Evolutionary conservation across 1,140 invertebrate genomes (phyloP), one percentile per base, ranked within the genome.

Genomic region (Drosophila asahinai): DNA sequence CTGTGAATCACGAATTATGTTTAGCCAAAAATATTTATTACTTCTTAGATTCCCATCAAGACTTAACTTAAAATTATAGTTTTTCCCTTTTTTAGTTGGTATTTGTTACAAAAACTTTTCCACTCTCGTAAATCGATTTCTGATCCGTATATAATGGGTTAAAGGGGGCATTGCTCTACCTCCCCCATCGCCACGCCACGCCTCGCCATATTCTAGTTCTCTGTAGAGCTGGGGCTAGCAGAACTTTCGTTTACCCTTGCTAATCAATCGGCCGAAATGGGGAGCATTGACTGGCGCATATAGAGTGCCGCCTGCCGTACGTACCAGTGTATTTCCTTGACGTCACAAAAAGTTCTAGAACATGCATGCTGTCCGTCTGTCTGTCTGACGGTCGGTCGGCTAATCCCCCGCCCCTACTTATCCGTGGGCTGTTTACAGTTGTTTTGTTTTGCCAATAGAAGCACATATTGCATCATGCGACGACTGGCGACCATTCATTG

Each of bases 341-440:
- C 67, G 63, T 71, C 67, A 68, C 63, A 55, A 38, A 67, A 71
- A 45, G 49, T 71, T 71, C 67, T 65, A 71, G 67, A 71, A 71
- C 67, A 45, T 68, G 49, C 67, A 71, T 71, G 64, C 25, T 27
- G 49, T 47, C 63, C 38, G 62, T 60, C 36, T 71, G 33, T 40
- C 48, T 22, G 22, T 54, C 51, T 30, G 51, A 15, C 2, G 52
- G 33, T 38, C 12, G 33, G 52, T 22, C 40, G 19, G n/a, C 67
- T 55, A 55, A 68, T 66, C 67, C 36, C 48, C 61, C 48, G 25
- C 62, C 62, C 19, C 33, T 22, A 27, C 64, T 42, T 42, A 27
- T 12, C 63, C 9, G 17, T 43, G 61, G 48, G 67, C 38, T 68
- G 63, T 68, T 71, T 71, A 71, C 67, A 68, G 67, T 68, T 71